These are phyloP conservation scores for Stomatorhinus ivindoensis DNA, from an alignment of 2,113 vertebrate species.

Conservation along the genomic window DNA sequence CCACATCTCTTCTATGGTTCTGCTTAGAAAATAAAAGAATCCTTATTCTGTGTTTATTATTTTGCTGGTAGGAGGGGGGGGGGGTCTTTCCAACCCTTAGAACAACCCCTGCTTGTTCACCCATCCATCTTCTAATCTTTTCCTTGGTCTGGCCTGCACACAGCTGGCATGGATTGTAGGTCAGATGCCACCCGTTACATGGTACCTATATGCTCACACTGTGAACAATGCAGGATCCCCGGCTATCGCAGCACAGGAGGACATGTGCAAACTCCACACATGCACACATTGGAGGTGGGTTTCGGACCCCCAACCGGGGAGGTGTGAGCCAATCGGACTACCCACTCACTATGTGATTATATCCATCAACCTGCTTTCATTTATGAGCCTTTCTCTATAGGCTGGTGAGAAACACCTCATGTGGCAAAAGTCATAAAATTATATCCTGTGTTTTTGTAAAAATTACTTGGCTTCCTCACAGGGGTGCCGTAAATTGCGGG, in stretches of 20 bases:
- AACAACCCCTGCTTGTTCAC: neutral
- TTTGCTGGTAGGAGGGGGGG: neutral
- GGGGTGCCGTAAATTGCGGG: neutral
- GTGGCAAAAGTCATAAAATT: neutral
- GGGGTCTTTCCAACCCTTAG: neutral
- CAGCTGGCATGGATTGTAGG: neutral
- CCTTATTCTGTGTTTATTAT: neutral
- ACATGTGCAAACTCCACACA: neutral
- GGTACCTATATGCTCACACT: neutral
- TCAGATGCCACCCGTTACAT: neutral
- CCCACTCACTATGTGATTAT: neutral
- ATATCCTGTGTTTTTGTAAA: neutral
- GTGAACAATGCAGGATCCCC: neutral
- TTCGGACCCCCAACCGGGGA: neutral
- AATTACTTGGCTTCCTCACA: neutral
- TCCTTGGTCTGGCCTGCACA: neutral
- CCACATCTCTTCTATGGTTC: neutral
- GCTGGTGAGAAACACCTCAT: neutral
- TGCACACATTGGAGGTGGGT: neutral
- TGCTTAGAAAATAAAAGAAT: neutral
- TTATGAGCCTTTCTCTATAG: neutral
- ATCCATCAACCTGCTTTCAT: neutral
- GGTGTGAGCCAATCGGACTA: neutral
- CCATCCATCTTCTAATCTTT: neutral
- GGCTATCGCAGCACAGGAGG: neutral